These are phyloP conservation scores for Lasius fuliginosus DNA, from an alignment of 2,888 invertebrate species.

Conservation along the genomic window DNA sequence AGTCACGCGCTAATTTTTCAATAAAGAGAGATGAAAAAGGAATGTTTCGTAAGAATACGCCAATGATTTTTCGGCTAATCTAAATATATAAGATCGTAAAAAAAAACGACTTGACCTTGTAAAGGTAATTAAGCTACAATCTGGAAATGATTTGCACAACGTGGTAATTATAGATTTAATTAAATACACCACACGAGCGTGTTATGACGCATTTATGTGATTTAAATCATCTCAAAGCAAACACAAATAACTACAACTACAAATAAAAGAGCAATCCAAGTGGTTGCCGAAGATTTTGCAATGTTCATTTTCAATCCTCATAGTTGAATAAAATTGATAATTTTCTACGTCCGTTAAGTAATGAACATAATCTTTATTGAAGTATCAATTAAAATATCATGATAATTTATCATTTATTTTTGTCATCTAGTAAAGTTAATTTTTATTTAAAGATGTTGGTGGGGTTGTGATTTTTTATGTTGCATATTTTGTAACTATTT, in stretches of 20 bases:
- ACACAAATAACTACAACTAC: neutral
- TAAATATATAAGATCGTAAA: slow-evolving; percentile 6
- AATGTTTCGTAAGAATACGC: neutral
- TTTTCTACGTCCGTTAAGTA: neutral
- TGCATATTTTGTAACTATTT: neutral
- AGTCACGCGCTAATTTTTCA: neutral
- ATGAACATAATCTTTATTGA: neutral
- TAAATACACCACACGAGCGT: neutral
- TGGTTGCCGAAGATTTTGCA: neutral
- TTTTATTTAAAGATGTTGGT: neutral
- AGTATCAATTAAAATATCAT: slow-evolving; percentile 9
- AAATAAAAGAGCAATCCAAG: neutral
- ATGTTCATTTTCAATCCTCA: neutral
- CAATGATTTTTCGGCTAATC: neutral
- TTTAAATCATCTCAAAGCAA: neutral
- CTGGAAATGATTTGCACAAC: slow-evolving; percentile 21
- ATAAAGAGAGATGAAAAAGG: neutral
- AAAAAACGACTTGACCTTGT: neutral
- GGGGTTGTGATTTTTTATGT: neutral
- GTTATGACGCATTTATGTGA: neutral
- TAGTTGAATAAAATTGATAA: neutral
- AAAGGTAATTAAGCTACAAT: neutral
- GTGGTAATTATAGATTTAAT: slow-evolving; percentile 17
- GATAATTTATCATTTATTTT: neutral
- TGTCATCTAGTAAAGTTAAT: neutral